Base-by-base conservation (phyloP, 2,113 vertebrate genomes). In the Chloropsis cyanopogon region DNA sequence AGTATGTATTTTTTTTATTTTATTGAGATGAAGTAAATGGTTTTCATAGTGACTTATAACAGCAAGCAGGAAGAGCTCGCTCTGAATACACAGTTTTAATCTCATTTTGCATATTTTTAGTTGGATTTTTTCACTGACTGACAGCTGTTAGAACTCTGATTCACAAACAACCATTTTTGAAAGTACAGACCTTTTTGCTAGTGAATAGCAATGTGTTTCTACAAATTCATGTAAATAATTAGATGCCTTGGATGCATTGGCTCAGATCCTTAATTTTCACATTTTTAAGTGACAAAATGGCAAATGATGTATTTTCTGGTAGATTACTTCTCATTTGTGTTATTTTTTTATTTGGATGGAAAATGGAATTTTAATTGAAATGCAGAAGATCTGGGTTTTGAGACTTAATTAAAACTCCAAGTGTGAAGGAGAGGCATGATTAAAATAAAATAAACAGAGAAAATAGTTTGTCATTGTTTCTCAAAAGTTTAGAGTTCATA, bases 311-410 rank as follows among this genome's bases (percentile, higher is more conserved):
- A 54, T 91, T 89, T 94, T 81, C 65, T 82, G 73, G 69, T 93
- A 82, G 69, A 79, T 87, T 72, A 72, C 57, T 82, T 88, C n/a
- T 89, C 52, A 47, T 83, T 88, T 84, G 49, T 75, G 90, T 41
- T 60, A 7, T 56, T 70, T 86, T 73, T 88, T 88, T 57, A 47
- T 82, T 80, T 91, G 66, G 82, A 60, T 41, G 53, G 31, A 92
- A 94, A 87, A 65, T n/a, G 23, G 85, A 82, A 50, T 95, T 95
- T 69, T 82, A 82, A 85, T 85, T 65, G 44, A 82, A 95, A 72
- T 49, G 28, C 46, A 49, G 84, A 75, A 60, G 14, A 82, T 68
- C 31, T 52, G 49, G 68, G 60, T 88, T 95, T 82, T 93, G 71
- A 80, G 75, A 56, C 35, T 91, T 92, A 82, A 79, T 93, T 90